These are phyloP conservation scores for Aleiodes sp. DNA, from an alignment of 1,140 invertebrate species.

Conservation along the genomic window DNA sequence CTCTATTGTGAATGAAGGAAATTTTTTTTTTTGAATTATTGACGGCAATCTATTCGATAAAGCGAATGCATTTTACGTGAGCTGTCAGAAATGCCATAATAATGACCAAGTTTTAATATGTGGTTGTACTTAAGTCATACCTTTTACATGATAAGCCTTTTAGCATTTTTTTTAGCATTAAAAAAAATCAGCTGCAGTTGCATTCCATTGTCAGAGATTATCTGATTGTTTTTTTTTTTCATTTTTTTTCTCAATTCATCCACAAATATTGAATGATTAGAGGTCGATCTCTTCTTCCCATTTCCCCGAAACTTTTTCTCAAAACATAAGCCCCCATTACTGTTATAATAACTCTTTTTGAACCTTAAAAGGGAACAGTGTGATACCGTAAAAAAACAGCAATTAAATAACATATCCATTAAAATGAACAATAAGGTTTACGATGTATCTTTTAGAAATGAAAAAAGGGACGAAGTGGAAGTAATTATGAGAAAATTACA, in stretches of 20 bases:
- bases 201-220: slow-evolving; percentile 9
- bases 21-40: too few species aligned
- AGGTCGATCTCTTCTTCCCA: background rate
- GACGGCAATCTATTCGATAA: background rate
- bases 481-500: background rate
- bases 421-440: slow-evolving; percentile 13
- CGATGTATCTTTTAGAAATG: slow-evolving; percentile 1
- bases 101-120: slow-evolving; percentile 61
- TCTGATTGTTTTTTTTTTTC: slow-evolving; percentile 18
- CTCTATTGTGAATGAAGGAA: background rate
- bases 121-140: slow-evolving; percentile 67
- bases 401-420: slow-evolving; percentile 25
- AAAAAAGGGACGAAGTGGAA: background rate
- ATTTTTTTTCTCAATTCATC: background rate
- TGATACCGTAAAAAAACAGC: slow-evolving; percentile 25
- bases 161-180: slow-evolving; percentile 38
- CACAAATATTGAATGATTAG: slow-evolving; percentile 13
- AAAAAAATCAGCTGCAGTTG: background rate
- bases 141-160: slow-evolving; percentile 54
- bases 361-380: slow-evolving; percentile 28
- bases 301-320: background rate
- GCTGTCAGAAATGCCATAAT: slow-evolving; percentile 64
- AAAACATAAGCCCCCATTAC: slow-evolving; percentile 9
- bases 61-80: slow-evolving; percentile 35
- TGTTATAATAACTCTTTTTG: slow-evolving; percentile 13